A percentile compares a stretch with the other conserved stretches of the same genome.
Evolutionary conservation across 37 sponge, comb jelly and placozoan species (phyloP).

Genomic region (Halisarca cf. caerulea): DNA sequence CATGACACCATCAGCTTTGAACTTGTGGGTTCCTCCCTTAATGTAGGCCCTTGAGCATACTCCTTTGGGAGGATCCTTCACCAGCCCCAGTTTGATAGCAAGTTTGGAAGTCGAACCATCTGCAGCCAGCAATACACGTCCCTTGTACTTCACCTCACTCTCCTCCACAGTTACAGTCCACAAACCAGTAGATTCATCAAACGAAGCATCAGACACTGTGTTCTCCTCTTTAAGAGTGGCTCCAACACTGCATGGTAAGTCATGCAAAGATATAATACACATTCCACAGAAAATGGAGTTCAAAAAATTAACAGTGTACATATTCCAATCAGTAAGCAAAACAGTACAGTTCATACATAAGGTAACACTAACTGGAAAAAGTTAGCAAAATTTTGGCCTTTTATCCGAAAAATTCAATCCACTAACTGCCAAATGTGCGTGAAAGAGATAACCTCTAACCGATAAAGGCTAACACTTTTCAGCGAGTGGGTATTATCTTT

Average conservation of each 20-base stretch:
- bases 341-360: too few species aligned
- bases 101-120: slow-evolving; percentile 64
- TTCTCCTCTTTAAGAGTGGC: slow-evolving; percentile 45
- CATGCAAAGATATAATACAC: too few species aligned
- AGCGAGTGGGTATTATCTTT: too few species aligned
- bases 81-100: slow-evolving; percentile 51
- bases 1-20: slow-evolving; percentile 70
- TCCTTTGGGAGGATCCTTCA: slow-evolving; percentile 40
- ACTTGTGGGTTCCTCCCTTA: slow-evolving; percentile 61
- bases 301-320: too few species aligned
- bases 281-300: too few species aligned
- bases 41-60: slow-evolving; percentile 59
- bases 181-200: slow-evolving; percentile 48
- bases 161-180: slow-evolving; percentile 63
- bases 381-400: too few species aligned
- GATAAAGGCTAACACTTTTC: too few species aligned
- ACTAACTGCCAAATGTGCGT: too few species aligned
- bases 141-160: slow-evolving; percentile 24
- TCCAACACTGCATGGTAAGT: slow-evolving; percentile 54
- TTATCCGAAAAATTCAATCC: too few species aligned
- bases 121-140: slow-evolving; percentile 64
- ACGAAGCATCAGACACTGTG: slow-evolving; percentile 45
- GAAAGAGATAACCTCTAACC: too few species aligned
- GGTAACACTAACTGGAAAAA: too few species aligned
- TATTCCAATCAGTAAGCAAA: too few species aligned